Percentiles rank a stretch among this genome's conserved stretches.
phyloP scores from a whole-genome alignment of 64 coral and sea anemone species.

The Montipora capricornis region DNA sequence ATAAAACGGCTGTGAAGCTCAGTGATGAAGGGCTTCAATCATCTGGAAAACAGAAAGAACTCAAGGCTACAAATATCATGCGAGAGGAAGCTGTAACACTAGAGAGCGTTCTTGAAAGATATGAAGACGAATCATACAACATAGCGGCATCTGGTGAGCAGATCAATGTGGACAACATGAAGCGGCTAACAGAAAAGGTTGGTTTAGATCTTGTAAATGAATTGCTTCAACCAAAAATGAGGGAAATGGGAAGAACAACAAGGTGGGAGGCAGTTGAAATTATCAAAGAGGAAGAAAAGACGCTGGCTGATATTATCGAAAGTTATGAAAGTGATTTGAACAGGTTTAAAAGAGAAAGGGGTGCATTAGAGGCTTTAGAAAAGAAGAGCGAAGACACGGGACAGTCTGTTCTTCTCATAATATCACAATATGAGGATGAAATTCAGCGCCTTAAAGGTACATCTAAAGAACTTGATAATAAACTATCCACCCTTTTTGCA shows the following conservation, averaged over 20 bases:
- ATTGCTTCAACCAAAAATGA: not conserved
- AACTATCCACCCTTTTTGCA: constrained; percentile 15
- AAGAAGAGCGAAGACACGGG: constrained; percentile 2
- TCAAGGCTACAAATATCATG: constrained; percentile 20
- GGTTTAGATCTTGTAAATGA: constrained; percentile 44
- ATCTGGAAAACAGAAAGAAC: not conserved
- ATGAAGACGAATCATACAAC: constrained; percentile 5
- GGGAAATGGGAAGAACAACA: not conserved
- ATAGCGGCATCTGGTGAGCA: not conserved
- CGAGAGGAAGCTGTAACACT: constrained; percentile 1
- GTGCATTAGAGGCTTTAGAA: constrained; percentile 1
- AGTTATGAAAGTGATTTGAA: constrained; percentile 49
- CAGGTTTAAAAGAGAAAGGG: constrained; percentile 70
- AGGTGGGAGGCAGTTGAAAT: constrained; percentile 9
- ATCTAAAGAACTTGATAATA: not conserved
- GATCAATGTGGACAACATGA: not conserved
- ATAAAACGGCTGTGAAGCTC: not conserved
- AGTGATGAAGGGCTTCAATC: not conserved
- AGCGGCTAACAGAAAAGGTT: constrained; percentile 23
- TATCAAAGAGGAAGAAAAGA: constrained; percentile 46
- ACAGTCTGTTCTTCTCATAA: constrained; percentile 25
- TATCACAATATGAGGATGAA: constrained; percentile 71
- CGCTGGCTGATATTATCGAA: constrained; percentile 58
- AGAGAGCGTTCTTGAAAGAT: constrained; percentile 10
- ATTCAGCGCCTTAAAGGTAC: constrained; percentile 19